Conservation (phyloP, 64 coral and sea anemone genomes). For the Porites australiensis region DNA sequence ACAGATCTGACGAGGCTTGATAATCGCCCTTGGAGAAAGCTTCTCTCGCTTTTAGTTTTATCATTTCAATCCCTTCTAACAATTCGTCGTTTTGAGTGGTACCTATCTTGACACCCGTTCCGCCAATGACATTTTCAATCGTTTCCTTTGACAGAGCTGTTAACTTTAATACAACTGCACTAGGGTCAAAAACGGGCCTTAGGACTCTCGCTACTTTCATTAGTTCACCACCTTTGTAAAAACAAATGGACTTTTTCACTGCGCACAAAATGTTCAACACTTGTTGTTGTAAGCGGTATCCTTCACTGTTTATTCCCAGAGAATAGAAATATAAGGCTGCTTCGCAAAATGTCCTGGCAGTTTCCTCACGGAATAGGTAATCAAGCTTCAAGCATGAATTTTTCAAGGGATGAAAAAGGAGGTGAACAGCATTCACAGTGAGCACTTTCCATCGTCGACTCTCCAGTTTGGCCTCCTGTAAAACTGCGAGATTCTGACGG, state of each 20-base stretch:
- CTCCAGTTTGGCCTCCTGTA: constrained; percentile 11
- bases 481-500: no score
- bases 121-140: no score
- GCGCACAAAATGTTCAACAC: not conserved
- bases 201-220: not conserved
- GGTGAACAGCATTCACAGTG: constrained; percentile 19
- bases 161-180: no score
- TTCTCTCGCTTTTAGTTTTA: not conserved
- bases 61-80: not conserved
- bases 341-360: constrained; percentile 19
- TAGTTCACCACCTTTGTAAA: not conserved
- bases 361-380: constrained; percentile 4
- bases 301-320: not conserved
- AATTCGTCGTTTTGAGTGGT: not conserved
- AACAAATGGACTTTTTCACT: not conserved
- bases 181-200: no score
- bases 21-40: not conserved
- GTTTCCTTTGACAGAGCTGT: no score
- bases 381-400: not conserved
- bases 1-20: not conserved
- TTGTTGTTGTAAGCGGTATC: not conserved
- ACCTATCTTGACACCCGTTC: not conserved
- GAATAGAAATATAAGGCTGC: constrained; percentile 18
- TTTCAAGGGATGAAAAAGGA: not conserved
- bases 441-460: not conserved